Evolutionary conservation across 2,113 vertebrate species (phyloP).

Genomic region (Syngnathoides biaculeatus): DNA sequence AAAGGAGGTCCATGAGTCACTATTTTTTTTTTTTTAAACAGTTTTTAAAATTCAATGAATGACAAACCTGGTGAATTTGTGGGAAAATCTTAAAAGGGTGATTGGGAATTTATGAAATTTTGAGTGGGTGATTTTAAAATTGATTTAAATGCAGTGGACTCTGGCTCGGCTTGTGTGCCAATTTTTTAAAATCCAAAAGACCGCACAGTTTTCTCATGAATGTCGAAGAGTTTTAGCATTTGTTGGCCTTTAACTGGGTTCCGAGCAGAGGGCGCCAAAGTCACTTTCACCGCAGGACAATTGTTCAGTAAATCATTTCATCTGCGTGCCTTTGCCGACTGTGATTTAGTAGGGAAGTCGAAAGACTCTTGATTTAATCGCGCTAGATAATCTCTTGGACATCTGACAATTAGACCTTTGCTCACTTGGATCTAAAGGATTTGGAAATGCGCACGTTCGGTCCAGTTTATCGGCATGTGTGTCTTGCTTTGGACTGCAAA

Average conservation of each 20-base stretch:
- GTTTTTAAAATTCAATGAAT: neutral
- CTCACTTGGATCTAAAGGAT: neutral
- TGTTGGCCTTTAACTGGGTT: neutral
- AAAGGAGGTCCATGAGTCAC: neutral
- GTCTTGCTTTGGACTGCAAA: neutral
- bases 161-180: neutral
- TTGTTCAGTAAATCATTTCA: too few relatives aligned
- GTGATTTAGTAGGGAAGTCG: too few relatives aligned
- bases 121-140: too few relatives aligned
- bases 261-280: too few relatives aligned
- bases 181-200: neutral
- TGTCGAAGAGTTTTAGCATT: neutral
- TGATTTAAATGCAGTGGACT: too few relatives aligned
- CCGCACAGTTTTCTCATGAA: conserved; percentile 5
- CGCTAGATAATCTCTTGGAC: too few relatives aligned
- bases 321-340: too few relatives aligned
- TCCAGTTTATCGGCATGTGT: neutral
- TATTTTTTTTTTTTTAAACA: neutral
- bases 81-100: too few relatives aligned
- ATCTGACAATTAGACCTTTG: neutral
- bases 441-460: neutral
- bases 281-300: neutral
- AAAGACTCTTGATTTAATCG: too few relatives aligned
- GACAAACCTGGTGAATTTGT: too few relatives aligned
- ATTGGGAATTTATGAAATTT: too few relatives aligned